A percentile compares a stretch with the other conserved stretches of the same genome.
phyloP scores from a whole-genome alignment of 2,113 vertebrate species.

The Micronycteris hirsuta region DNA sequence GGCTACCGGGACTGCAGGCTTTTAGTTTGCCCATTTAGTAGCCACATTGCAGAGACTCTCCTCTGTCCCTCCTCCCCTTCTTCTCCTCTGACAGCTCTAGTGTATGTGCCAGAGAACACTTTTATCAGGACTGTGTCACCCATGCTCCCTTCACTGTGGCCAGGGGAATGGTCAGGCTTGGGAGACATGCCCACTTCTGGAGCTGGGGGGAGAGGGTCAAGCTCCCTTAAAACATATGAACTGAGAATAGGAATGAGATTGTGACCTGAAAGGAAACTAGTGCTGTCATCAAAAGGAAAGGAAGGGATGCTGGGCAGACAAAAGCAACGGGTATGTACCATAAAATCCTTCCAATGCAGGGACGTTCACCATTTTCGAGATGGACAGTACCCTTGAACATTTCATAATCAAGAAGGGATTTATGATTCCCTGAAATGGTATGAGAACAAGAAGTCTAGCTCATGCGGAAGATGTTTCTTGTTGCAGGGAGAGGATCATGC shows the following conservation, averaged over 20 bases:
- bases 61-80: not conserved
- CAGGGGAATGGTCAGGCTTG: not conserved
- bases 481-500: not conserved
- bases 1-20: not conserved
- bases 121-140: not conserved
- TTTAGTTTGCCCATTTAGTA: not conserved
- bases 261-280: not conserved
- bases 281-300: not conserved
- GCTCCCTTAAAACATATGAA: not conserved
- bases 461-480: not conserved
- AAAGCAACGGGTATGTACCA: not conserved
- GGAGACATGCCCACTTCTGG: not conserved
- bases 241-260: not conserved
- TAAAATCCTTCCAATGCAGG: not conserved
- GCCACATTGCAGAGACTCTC: not conserved
- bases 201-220: not conserved
- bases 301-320: not conserved
- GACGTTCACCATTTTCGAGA: not conserved
- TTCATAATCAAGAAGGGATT: not conserved
- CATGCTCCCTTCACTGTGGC: not conserved
- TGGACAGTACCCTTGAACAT: not conserved
- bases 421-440: not conserved
- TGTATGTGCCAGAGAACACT: not conserved
- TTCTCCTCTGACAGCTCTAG: not conserved
- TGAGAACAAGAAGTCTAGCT: not conserved